Evolutionary conservation across 2,113 vertebrate genomes (phyloP).

Genomic region (Notothenia rossii): DNA sequence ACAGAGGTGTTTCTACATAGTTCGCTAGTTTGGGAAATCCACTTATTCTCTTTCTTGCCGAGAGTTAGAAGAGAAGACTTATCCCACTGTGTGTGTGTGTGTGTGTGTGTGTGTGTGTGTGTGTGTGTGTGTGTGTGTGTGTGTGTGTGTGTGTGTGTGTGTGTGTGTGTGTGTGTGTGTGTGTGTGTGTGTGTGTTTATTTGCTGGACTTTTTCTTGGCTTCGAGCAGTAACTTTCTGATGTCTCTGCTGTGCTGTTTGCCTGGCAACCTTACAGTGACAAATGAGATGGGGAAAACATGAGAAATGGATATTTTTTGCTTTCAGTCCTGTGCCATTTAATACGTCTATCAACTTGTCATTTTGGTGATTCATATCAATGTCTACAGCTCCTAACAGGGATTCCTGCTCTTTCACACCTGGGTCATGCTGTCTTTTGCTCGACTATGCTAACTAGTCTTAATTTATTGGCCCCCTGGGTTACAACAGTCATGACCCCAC

Average conservation of each 20-base stretch:
- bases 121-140: too few relatives aligned
- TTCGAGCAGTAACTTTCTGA: background rate
- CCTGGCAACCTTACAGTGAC: background rate
- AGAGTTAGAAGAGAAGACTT: background rate
- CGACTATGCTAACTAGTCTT: conserved; percentile 54
- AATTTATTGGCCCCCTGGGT: conserved; percentile 69
- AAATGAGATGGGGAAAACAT: background rate
- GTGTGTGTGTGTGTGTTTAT: background rate
- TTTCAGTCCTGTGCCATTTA: background rate
- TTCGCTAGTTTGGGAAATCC: background rate
- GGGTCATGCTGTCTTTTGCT: conserved; percentile 40
- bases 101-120: too few relatives aligned
- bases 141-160: background rate
- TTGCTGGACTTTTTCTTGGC: background rate
- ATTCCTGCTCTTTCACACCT: conserved; percentile 45
- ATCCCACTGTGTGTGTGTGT: background rate
- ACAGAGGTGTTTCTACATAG: background rate
- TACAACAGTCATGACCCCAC: conserved; percentile 65
- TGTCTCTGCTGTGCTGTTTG: background rate
- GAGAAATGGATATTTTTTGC: background rate
- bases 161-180: background rate
- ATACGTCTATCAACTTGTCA: background rate
- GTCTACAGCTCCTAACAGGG: background rate
- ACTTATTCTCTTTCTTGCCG: conserved; percentile 1
- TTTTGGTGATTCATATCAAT: background rate